Evolutionary conservation across 2,888 invertebrate species (phyloP), one percentile per base, ranked within the genome.

Genomic region (Crepidodera aurea): DNA sequence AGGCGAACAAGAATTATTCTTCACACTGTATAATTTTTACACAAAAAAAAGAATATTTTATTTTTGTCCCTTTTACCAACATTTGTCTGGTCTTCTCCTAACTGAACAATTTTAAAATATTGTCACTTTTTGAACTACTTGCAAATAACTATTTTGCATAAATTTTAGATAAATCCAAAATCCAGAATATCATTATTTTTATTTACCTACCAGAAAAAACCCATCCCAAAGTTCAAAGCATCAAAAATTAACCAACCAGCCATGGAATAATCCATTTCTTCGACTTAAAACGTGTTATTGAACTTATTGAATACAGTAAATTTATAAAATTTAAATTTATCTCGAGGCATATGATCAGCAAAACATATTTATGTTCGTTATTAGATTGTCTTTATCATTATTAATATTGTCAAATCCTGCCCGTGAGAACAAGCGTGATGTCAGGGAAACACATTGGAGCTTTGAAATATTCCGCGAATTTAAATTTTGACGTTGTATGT

Each of bases 351-450:
- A 10, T 12, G 13, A 34, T 34, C 34, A 13, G 13, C 13, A 34
- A 8, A 34, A 34, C 34, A 10, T 12, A 13, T 34, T 34, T 34
- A 12, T 34, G 34, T n/a, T 34, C 34, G 13, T 34, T 34, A 34
- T 34, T 34, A 10, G n/a, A n/a, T n/a, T n/a, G 34, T 34, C 34
- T 13, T 2, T 13, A 34, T 34, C 12, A 2, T 12, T 12, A 34
- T 34, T 34, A 34, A 34, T 34, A 34, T 34, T 34, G 34, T 34
- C 34, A 40, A 40, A 40, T 40, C 16, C 18, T 40, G 18, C 8
- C 32, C 40, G 40, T 40, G 40, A 8, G 40, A 40, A 40, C 16
- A 7, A 40, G 5, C 4, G 12, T 40, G 40, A 40, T 13, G 18
- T 18, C 40, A 15, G 40, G n/a, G 8, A 5, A 40, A 3, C 40